Evolutionary conservation across 2,113 vertebrate genomes (phyloP).

Genomic region (Prinia subflava): DNA sequence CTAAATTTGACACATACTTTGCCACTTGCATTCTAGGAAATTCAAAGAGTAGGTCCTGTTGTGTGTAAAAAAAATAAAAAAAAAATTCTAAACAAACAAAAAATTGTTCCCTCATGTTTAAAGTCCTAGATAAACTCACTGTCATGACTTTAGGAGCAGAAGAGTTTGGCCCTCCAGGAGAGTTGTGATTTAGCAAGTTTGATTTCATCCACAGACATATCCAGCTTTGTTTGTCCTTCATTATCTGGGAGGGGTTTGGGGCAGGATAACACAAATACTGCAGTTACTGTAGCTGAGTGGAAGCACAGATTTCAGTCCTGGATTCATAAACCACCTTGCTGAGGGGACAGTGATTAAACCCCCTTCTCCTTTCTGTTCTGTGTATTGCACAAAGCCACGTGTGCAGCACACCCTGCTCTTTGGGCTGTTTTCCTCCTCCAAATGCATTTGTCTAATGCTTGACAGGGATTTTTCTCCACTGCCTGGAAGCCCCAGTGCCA

Average conservation of each 20-base stretch:
- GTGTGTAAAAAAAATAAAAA: not conserved
- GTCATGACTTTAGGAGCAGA: not conserved
- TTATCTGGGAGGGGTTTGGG: not conserved
- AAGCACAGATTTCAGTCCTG: not conserved
- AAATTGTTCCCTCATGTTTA: not conserved
- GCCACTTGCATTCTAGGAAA: not conserved
- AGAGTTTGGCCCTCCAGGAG: not conserved
- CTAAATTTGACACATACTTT: not conserved
- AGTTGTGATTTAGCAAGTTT: not conserved
- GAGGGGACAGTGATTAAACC: not conserved
- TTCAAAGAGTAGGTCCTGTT: not conserved
- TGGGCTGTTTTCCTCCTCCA: not conserved
- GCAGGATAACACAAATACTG: not conserved
- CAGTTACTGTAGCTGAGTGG: not conserved
- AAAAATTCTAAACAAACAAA: not conserved
- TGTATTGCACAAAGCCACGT: fast-evolving
- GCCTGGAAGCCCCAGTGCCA: not conserved
- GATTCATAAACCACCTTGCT: not conserved
- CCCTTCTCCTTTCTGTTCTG: not conserved
- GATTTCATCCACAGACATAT: not conserved
- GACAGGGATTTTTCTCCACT: not conserved
- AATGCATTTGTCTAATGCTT: not conserved
- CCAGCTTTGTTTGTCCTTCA: not conserved
- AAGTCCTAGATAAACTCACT: not conserved
- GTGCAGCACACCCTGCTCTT: not conserved